Conservation (phyloP, 2,888 invertebrate genomes). For the Tenthredo mesomela region DNA sequence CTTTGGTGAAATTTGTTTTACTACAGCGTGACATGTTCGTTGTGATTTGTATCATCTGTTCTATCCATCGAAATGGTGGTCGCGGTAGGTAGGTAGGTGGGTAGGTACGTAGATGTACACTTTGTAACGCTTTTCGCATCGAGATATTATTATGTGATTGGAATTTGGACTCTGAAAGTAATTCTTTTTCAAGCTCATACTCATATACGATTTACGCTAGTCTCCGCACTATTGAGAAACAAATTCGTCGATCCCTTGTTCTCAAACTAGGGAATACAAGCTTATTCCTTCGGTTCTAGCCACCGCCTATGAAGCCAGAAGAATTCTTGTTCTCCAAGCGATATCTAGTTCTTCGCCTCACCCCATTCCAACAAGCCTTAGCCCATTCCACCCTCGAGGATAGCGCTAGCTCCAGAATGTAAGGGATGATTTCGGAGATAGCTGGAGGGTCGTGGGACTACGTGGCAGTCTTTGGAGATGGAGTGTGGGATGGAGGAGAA, state of each 20-base stretch:
- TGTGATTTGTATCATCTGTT: constrained; percentile 30
- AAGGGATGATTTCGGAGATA: constrained; percentile 78
- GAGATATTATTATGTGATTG: background rate
- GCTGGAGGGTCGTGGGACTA: constrained; percentile 74
- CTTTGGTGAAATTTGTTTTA: constrained; percentile 37
- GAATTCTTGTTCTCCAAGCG: constrained; percentile 50
- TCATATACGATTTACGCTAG: background rate
- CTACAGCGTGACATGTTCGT: constrained; percentile 39
- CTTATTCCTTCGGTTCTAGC: constrained; percentile 36
- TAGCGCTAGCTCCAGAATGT: constrained; percentile 70
- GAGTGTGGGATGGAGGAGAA: constrained; percentile 67
- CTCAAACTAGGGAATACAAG: constrained; percentile 34
- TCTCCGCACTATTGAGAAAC: background rate
- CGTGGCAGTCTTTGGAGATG: constrained; percentile 73
- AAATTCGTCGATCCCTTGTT: constrained; percentile 35
- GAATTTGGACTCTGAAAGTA: background rate
- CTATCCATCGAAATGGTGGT: constrained; percentile 9
- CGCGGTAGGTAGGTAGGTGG: background rate
- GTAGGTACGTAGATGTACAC: constrained; percentile 1
- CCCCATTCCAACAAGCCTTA: constrained; percentile 57
- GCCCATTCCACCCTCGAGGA: constrained; percentile 62
- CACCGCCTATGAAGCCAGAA: constrained; percentile 27
- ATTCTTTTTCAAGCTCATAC: background rate
- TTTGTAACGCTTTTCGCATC: background rate
- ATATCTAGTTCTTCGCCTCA: constrained; percentile 45